A percentile compares a stretch with the other conserved stretches of the same genome.
Conservation (phyloP, 2,113 vertebrate species). For the Coryphaenoides rupestris region DNA sequence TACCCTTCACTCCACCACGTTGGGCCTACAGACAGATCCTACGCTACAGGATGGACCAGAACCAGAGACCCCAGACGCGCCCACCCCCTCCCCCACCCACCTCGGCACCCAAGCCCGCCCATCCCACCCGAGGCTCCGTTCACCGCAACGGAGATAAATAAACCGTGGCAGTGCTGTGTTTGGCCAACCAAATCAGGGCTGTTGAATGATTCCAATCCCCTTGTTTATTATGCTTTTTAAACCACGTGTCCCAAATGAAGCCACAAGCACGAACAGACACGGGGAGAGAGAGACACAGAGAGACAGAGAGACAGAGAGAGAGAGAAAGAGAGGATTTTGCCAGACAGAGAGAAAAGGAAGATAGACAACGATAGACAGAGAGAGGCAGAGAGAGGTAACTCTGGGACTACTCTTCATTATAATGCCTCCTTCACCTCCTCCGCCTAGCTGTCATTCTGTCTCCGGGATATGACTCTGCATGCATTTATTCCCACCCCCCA, state of each 20-base stretch:
- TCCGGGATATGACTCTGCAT: slow-evolving; percentile 31
- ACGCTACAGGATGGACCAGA: slow-evolving; percentile 37
- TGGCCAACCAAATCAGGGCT: slow-evolving; percentile 62
- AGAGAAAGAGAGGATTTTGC: no score
- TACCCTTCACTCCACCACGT: slow-evolving; percentile 8
- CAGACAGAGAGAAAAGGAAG: background rate
- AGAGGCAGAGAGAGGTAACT: background rate
- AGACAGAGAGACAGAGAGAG: slow-evolving; percentile 19
- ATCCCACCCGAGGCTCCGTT: slow-evolving; percentile 36
- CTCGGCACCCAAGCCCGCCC: no score
- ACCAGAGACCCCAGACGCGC: slow-evolving; percentile 11
- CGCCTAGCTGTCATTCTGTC: slow-evolving; percentile 32
- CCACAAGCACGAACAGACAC: slow-evolving; percentile 50
- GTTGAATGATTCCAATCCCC: slow-evolving; percentile 63
- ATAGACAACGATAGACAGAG: background rate
- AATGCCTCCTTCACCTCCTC: slow-evolving; percentile 37
- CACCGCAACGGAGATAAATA: slow-evolving; percentile 63
- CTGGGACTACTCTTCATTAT: slow-evolving; percentile 42
- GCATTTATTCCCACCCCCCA: slow-evolving; percentile 5
- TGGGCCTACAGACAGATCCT: slow-evolving; percentile 21
- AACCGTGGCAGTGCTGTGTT: slow-evolving; percentile 40
- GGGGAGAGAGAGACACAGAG: background rate
- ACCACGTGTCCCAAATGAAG: slow-evolving; percentile 56
- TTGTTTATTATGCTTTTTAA: slow-evolving; percentile 65
- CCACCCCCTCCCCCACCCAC: slow-evolving; percentile 13